These are phyloP conservation scores for Oriolus oriolus DNA, from an alignment of 2,113 vertebrate species.

Conservation along the genomic window DNA sequence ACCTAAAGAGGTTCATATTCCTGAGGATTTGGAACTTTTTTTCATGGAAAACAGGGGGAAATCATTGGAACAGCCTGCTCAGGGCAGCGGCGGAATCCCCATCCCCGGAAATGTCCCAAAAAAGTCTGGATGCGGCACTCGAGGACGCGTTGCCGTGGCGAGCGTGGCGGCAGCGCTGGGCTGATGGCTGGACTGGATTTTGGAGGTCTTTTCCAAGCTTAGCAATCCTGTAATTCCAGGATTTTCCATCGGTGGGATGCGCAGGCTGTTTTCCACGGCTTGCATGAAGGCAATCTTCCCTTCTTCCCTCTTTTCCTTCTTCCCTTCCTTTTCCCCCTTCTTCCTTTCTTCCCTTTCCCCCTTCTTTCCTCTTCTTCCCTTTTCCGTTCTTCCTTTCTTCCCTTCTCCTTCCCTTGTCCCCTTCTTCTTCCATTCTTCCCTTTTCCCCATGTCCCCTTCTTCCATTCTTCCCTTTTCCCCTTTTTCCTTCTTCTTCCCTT, in stretches of 20 bases:
- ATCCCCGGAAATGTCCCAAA: not conserved
- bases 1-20: accelerated
- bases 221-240: not conserved
- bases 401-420: too few species aligned
- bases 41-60: not conserved
- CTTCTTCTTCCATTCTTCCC: too few species aligned
- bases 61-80: not conserved
- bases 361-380: too few species aligned
- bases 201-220: not conserved
- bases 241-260: not conserved
- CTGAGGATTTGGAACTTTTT: not conserved
- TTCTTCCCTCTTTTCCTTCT: too few species aligned
- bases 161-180: accelerated
- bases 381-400: not conserved
- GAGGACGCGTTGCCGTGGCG: accelerated
- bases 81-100: not conserved
- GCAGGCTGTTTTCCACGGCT: not conserved
- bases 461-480: not conserved
- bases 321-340: too few species aligned
- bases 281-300: not conserved
- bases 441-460: not conserved
- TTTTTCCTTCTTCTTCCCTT: not conserved
- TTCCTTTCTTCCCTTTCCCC: too few species aligned
- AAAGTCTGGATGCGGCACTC: not conserved
- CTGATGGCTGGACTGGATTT: not conserved